Conservation (phyloP, 2,113 vertebrate genomes). For the Aldabrachelys gigantea region DNA sequence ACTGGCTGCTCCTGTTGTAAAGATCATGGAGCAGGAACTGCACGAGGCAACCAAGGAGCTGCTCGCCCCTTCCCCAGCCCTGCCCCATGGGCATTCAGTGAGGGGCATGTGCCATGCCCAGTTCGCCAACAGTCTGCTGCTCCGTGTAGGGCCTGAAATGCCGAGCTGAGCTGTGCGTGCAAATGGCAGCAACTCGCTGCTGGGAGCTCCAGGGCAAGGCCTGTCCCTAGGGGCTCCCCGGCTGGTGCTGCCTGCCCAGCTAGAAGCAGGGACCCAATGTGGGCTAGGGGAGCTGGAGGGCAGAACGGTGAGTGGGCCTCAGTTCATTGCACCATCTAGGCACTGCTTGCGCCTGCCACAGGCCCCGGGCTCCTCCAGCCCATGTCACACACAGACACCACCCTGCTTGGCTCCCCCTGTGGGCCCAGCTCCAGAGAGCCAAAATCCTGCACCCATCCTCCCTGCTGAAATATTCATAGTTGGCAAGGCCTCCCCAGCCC, state of each 20-base stretch:
- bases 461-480: neutral
- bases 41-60: too few species aligned
- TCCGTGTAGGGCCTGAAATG: neutral
- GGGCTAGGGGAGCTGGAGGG: too few species aligned
- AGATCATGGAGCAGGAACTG: too few species aligned
- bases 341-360: fast-evolving
- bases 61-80: too few species aligned
- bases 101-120: neutral
- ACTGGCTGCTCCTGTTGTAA: too few species aligned
- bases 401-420: fast-evolving
- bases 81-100: neutral
- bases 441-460: neutral
- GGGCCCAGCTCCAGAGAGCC: neutral
- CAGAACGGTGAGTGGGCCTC: neutral
- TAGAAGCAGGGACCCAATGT: neutral
- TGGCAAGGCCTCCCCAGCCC: fast-evolving
- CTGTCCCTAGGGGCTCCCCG: neutral
- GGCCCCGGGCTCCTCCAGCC: neutral
- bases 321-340: neutral
- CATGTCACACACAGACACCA: too few species aligned
- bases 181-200: too few species aligned
- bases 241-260: neutral
- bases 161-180: too few species aligned
- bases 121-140: neutral
- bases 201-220: neutral